Evolutionary conservation across 2,888 invertebrate genomes (phyloP), one percentile per base, ranked within the genome.

Genomic region (Dolichomitus sp.): DNA sequence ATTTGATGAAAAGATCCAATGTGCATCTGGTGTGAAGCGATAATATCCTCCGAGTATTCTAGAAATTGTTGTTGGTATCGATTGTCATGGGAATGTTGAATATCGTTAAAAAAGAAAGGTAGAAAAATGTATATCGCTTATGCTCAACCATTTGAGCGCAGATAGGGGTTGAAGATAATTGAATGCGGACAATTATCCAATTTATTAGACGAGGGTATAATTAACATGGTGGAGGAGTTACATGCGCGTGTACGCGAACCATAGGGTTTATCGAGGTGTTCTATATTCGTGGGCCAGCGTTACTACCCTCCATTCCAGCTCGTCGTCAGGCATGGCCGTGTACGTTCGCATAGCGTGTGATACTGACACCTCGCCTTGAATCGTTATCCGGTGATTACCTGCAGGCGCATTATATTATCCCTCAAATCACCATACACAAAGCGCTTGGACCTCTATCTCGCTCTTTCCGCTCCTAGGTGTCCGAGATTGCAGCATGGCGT

Each of bases 351-450:
- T 68, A 52, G 50, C 66, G 69, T 72, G 76, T 76, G 79, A 66
- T 82, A 82, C 80, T 61, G 80, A 83, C 79, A 76, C 76, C 79
- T 76, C 75, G 48, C 68, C 73, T 77, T 59, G 52, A 77, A 83
- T 83, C 83, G 80, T 83, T 83, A 83, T 77, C 77, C 77, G 76
- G 73, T 80, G 68, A 83, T 83, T 83, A 83, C 77, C 63, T 45
- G 57, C 83, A 72, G 52, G 45, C 42, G 69, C 73, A 73, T 80
- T 83, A 83, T 66, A 80, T 83, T 68, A 80, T 77, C 76, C 54
- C 40, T 59, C 73, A n/a, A 83, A 83, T 83, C 75, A 76, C 72
- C 76, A 54, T 72, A 59, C 59, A 72, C 63, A 66, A 79, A 72
- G 61, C 33, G 42, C 63, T 73, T 57, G 30, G 4, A 19, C 17